Percentiles rank a stretch among this genome's conserved stretches.
Evolutionary conservation across 2,888 invertebrate genomes (phyloP).

Genomic region (Taenaris catops): DNA sequence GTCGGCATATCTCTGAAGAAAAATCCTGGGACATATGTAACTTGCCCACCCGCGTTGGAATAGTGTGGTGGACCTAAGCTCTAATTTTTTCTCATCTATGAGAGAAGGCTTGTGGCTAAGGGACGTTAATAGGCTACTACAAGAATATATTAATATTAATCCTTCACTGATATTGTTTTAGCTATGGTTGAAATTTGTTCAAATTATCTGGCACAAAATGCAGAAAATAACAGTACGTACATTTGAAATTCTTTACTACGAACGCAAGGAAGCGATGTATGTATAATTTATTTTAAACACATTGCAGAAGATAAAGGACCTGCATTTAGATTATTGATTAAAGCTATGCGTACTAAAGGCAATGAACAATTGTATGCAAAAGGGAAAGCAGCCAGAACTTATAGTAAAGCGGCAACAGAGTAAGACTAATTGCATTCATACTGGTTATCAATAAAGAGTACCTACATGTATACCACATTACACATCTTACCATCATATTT

Average conservation of each 20-base stretch:
- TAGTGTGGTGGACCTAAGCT: too few species aligned
- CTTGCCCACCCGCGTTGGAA: too few species aligned
- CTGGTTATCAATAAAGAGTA: too few species aligned
- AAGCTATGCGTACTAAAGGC: constrained; percentile 39
- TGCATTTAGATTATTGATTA: constrained; percentile 43
- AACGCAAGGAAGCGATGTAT: not conserved
- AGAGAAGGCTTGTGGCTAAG: too few species aligned
- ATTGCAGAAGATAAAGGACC: constrained; percentile 58
- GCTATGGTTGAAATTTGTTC: constrained; percentile 52
- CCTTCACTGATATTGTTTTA: too few species aligned
- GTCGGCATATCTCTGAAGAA: too few species aligned
- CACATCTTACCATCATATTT: too few species aligned
- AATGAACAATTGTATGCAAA: constrained; percentile 40
- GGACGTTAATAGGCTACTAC: too few species aligned
- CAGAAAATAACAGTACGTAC: constrained; percentile 56
- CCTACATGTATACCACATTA: too few species aligned
- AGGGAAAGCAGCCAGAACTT: constrained; percentile 36
- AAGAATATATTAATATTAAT: not conserved
- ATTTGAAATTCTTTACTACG: not conserved
- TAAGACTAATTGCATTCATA: constrained; percentile 38
- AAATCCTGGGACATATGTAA: too few species aligned
- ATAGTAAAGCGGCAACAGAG: constrained; percentile 46
- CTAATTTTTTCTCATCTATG: too few species aligned
- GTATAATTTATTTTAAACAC: not conserved
- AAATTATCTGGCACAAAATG: constrained; percentile 54